A percentile compares a stretch with the other conserved stretches of the same genome.
Conservation (phyloP, 1,140 invertebrate genomes). For the Drosophila micromelanica region DNA sequence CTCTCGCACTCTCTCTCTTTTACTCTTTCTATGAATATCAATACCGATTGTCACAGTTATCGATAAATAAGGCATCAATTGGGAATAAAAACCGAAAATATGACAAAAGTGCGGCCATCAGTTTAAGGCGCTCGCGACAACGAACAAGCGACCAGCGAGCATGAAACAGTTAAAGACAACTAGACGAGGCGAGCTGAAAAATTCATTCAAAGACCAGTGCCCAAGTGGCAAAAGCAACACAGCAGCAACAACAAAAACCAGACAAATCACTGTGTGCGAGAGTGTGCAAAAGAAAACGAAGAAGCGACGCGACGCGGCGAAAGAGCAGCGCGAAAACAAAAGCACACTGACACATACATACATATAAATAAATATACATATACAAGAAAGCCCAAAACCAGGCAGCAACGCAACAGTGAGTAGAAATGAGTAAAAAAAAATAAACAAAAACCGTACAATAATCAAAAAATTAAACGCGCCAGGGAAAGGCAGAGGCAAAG, state of each 20-base stretch:
- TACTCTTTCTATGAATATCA: conserved; percentile 15
- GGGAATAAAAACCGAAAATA: conserved; percentile 34
- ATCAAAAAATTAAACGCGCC: conserved; percentile 69
- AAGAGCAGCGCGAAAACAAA: conserved; percentile 76
- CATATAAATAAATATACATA: background rate
- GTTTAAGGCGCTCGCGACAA: conserved; percentile 43
- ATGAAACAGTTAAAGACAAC: conserved; percentile 81
- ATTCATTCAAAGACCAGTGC: conserved; percentile 80
- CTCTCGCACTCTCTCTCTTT: background rate
- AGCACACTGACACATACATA: conserved; percentile 37
- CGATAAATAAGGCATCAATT: conserved; percentile 19
- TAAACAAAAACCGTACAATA: conserved; percentile 66
- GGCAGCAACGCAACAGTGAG: conserved; percentile 28
- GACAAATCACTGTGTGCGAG: conserved; percentile 49
- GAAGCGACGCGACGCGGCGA: conserved; percentile 62
- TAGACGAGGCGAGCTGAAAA: conserved; percentile 81
- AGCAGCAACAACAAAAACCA: conserved; percentile 42
- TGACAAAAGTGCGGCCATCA: conserved; percentile 21
- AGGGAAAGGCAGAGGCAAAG: conserved; percentile 12
- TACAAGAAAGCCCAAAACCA: conserved; percentile 45
- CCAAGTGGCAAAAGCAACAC: conserved; percentile 43
- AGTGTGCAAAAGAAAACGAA: conserved; percentile 72
- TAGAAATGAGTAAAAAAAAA: conserved; percentile 52
- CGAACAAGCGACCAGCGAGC: conserved; percentile 57
- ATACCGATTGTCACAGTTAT: conserved; percentile 33